Evolutionary conservation across 37 sponge, comb jelly and placozoan species (phyloP).

Genomic region (Mnemiopsis leidyi): DNA sequence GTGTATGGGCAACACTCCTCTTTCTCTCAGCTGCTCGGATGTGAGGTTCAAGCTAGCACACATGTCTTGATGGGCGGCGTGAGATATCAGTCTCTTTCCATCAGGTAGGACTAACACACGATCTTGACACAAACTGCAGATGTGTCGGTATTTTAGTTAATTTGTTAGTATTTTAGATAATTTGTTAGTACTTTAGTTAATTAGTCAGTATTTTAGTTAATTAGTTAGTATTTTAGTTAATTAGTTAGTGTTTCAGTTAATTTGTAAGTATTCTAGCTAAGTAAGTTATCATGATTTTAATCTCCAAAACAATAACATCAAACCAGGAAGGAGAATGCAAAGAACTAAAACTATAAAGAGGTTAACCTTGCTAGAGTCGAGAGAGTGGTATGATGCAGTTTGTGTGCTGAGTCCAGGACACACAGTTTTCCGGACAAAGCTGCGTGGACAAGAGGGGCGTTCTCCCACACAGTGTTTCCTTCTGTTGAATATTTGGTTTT

Average conservation of each 20-base stretch:
- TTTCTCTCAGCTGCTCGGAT: not conserved
- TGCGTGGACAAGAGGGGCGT: constrained; percentile 76
- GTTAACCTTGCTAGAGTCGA: constrained; percentile 74
- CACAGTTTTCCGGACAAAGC: constrained; percentile 75
- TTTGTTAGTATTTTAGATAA: no score
- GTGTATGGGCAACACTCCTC: constrained; percentile 57
- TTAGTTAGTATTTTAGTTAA: no score
- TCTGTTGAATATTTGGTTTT: no score
- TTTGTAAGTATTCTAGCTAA: no score
- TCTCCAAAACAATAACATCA: no score
- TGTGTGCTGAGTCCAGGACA: constrained; percentile 83
- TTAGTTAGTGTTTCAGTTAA: no score
- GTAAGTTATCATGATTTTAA: no score
- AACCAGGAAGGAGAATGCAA: no score
- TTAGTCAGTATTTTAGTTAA: no score
- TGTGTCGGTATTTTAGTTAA: no score
- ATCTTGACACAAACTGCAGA: constrained; percentile 52
- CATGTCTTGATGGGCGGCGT: not conserved
- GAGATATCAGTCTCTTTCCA: constrained; percentile 61
- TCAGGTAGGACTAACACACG: constrained; percentile 60
- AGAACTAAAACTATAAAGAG: not conserved
- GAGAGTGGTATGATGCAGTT: constrained; percentile 76
- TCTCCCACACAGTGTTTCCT: constrained; percentile 84
- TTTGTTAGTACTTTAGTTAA: no score
- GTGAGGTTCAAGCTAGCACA: not conserved